phyloP scores from a whole-genome alignment of 2,797 vertebrate genomes.

The Buphagus erythrorhynchus region DNA sequence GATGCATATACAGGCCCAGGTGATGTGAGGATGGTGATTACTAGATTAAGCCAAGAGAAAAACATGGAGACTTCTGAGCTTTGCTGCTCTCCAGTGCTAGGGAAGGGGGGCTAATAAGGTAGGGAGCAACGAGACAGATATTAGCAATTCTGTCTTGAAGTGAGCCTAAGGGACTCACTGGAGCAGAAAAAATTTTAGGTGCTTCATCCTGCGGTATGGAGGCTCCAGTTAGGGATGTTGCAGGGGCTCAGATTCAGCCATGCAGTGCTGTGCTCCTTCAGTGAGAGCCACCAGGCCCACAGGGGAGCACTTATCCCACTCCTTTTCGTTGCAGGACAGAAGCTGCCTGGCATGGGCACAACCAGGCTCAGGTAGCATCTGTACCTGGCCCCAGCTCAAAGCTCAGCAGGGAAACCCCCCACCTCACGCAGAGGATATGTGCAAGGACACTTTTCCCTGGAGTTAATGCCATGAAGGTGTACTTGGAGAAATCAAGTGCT shows the following conservation, averaged over 20 bases:
- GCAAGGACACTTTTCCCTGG: neutral
- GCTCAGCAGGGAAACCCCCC: neutral
- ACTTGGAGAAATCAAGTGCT: neutral
- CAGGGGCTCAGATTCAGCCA: neutral
- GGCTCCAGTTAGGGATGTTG: neutral
- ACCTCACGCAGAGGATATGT: neutral
- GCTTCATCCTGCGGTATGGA: neutral
- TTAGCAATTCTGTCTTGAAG: neutral
- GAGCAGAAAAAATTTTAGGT: neutral
- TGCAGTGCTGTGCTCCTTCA: neutral
- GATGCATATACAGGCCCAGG: fast-evolving
- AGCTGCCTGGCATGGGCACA: neutral
- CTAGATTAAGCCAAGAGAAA: neutral
- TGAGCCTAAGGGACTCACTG: neutral
- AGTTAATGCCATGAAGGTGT: too few relatives aligned
- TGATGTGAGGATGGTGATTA: neutral
- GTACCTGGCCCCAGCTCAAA: neutral
- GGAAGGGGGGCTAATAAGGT: neutral
- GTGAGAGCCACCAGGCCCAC: neutral
- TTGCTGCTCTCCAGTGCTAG: neutral
- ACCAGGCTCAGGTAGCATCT: neutral
- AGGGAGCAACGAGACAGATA: neutral
- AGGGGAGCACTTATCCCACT: neutral
- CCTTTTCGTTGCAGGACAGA: fast-evolving
- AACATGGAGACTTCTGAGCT: neutral